Evolutionary conservation across 2,113 vertebrate genomes (phyloP), one percentile per base, ranked within the genome.

Genomic region (Lepidiolamprologus cunningtoni): DNA sequence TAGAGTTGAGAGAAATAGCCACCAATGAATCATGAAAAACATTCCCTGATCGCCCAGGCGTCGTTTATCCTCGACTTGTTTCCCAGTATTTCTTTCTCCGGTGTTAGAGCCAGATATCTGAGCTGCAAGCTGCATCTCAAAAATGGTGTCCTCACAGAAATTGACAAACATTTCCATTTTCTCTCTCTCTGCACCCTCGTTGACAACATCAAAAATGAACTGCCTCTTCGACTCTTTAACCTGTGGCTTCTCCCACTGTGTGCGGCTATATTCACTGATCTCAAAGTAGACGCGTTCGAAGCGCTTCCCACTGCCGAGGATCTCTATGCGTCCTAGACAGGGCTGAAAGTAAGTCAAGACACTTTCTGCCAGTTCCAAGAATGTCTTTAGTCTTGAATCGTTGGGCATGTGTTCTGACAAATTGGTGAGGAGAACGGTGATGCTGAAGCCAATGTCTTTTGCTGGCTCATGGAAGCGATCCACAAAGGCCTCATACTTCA

Each of bases 81-180:
- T 97, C 47, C 86, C 97, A 2, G 88, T 82, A 1, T 92, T 95
- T 40, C 97, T 96, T 91, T 98, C 98, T 1, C 90, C 97, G 6
- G 95, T 58, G 50, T 97, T 97, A 1, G 97, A 93, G 45, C 86
- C 95, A 21, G 96, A 99, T 88, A 99, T 98, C 95, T 98, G 97
- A 2, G 98, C 97, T 0, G 98, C 98, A 81, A 99, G 96, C 37
- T 99, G 98, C 98, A 99, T 99, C 95, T 99, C 98, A 84, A 99
- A 99, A 81, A 99, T 99, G 80, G 98, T 99, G 90, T 99, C 98
- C 89, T 99, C 98, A 19, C 98, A 99, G 94, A 99, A 99, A 92
- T 98, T 99, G 42, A 99, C 97, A 35, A 99, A 99, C 82, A 98
- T 97, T 80, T 99, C 98, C 98, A 98, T 99, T 95, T 99, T 99